Evolutionary conservation across 2,888 invertebrate genomes (phyloP), one percentile per base, ranked within the genome.

Genomic region (Cerastis leucographa): DNA sequence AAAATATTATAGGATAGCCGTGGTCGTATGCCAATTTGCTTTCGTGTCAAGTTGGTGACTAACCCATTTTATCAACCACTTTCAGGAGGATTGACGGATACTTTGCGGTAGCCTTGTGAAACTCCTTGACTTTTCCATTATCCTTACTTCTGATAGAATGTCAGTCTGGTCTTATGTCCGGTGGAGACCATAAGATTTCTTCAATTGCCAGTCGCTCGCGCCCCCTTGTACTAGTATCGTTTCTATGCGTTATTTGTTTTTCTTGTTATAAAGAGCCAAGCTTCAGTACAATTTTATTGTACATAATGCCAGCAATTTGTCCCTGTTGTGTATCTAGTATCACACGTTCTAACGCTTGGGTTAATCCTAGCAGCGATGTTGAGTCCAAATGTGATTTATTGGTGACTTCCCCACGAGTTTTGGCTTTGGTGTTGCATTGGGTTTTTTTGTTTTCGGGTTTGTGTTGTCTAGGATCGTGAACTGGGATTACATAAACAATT

Each of bases 311-410:
- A 73, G 61, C 62, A 80, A 77, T 83, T 83, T 46, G 61, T 78
- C 71, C 40, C 61, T 70, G 46, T 67, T 56, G 11, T 54, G 25
- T 17, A 76, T 71, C 72, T 74, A 69, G 59, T 12, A 78, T 85
- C 77, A 71, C 75, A 51, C 40, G 46, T 74, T 74, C 66, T 46
- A 74, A 73, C 74, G 67, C 74, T 74, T 42, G 40, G 61, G 66
- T 76, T 82, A 74, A 85, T 77, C 61, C 74, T 73, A 66, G 73
- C 12, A 82, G 56, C 72, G 29, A 69, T 78, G 76, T 76, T 70
- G 40, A 78, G 81, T 44, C 35, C 76, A 71, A 66, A 74, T 56
- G 75, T 71, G 65, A 86, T 75, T 79, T 84, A 81, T 75, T 61
- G 61, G 46, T 25, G 44, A 62, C 71, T 61, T 44, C 61, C 59